Conservation (phyloP, 2,797 vertebrate species). For the Rhincodon typus region DNA sequence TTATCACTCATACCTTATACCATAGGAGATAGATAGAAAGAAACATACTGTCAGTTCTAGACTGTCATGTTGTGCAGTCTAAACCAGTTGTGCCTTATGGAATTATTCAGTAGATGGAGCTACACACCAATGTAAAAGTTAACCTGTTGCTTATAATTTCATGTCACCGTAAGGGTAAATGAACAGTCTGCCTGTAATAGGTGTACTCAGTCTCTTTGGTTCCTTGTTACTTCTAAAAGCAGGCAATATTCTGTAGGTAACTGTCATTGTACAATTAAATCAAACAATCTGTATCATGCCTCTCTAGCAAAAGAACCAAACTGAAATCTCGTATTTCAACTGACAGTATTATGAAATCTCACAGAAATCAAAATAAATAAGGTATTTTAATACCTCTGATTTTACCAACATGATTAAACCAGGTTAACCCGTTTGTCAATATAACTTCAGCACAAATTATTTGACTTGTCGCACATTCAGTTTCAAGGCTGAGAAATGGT, state of each 20-base stretch:
- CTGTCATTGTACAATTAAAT: neutral
- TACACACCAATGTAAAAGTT: conserved; percentile 7
- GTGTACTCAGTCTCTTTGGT: neutral
- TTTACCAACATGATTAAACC: no score
- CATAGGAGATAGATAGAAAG: neutral
- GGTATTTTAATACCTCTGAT: neutral
- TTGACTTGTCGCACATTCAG: neutral
- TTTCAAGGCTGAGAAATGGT: no score
- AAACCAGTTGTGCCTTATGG: neutral
- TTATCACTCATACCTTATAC: neutral
- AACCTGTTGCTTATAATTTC: neutral
- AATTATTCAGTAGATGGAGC: conserved; percentile 12
- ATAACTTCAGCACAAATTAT: neutral
- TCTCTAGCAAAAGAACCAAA: neutral
- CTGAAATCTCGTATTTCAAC: neutral
- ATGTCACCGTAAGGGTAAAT: neutral
- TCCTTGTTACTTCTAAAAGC: neutral
- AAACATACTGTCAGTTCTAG: neutral
- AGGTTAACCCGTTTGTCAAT: neutral
- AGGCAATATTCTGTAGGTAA: neutral
- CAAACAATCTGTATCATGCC: neutral
- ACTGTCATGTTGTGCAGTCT: neutral
- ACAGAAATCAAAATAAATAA: neutral
- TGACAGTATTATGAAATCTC: neutral
- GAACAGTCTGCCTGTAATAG: neutral